phyloP scores from a whole-genome alignment of 2,113 vertebrate genomes.

The Genyomyrus donnyi region DNA sequence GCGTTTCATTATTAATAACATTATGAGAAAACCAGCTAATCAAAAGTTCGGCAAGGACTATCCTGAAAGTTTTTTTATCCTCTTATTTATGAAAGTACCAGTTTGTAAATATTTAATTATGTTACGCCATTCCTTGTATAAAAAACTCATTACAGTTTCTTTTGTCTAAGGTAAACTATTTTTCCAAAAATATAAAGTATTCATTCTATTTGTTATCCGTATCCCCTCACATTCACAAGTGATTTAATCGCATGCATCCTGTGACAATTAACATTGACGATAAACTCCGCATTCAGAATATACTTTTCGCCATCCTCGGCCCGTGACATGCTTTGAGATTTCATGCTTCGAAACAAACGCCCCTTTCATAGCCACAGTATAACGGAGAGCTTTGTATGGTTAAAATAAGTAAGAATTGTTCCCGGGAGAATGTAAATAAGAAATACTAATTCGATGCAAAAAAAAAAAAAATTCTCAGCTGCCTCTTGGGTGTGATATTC shows the following conservation, averaged over 20 bases:
- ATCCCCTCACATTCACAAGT: background rate
- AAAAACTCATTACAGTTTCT: constrained; percentile 7
- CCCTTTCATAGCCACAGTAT: constrained; percentile 45
- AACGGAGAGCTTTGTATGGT: constrained; percentile 51
- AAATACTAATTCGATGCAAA: constrained; percentile 11
- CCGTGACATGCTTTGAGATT: constrained; percentile 32
- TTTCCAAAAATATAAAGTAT: constrained; percentile 20
- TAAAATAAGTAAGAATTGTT: constrained; percentile 49
- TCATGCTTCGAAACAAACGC: constrained; percentile 33
- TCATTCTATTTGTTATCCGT: constrained; percentile 21
- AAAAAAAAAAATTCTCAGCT: background rate
- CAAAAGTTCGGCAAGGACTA: background rate
- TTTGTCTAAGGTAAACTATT: constrained; percentile 14
- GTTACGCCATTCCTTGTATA: constrained; percentile 18
- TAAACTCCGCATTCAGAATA: constrained; percentile 9
- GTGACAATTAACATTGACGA: background rate
- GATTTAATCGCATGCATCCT: constrained; percentile 1
- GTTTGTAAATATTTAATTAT: constrained; percentile 37
- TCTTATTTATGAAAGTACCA: constrained; percentile 37
- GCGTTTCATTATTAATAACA: background rate
- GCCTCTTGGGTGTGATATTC: constrained; percentile 30
- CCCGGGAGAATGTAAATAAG: constrained; percentile 25
- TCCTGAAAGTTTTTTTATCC: background rate
- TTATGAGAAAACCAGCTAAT: background rate
- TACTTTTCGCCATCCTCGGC: constrained; percentile 36